These are phyloP conservation scores for Latheticus oryzae DNA, from an alignment of 2,888 invertebrate species.

Conservation along the genomic window DNA sequence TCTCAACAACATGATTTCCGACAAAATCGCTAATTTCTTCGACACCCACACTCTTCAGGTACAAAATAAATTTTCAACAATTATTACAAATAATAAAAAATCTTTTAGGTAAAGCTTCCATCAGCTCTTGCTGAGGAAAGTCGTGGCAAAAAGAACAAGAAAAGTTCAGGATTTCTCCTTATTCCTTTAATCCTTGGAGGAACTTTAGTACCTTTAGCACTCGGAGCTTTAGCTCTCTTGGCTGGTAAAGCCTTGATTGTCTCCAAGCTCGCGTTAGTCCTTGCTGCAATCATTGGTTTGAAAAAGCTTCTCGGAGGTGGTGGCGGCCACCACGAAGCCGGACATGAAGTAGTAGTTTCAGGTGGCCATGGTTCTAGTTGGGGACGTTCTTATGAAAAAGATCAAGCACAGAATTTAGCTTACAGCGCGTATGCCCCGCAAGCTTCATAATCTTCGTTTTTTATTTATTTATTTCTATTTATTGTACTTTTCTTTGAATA, in stretches of 20 bases:
- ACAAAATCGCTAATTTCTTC: constrained; percentile 80
- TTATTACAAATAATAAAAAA: constrained; percentile 3
- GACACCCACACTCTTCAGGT: constrained; percentile 84
- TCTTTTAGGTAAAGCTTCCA: constrained; percentile 74
- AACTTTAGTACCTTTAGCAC: constrained; percentile 83
- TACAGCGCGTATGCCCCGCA: constrained; percentile 67
- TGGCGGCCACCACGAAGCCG: constrained; percentile 70
- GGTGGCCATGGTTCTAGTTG: constrained; percentile 76
- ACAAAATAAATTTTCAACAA: constrained; percentile 45
- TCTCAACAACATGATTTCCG: constrained; percentile 79
- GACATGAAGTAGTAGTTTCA: constrained; percentile 77
- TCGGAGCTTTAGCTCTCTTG: constrained; percentile 83
- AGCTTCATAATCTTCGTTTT: constrained; percentile 40
- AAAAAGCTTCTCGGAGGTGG: constrained; percentile 81
- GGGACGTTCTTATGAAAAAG: constrained; percentile 72
- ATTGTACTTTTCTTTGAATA: constrained; percentile 32
- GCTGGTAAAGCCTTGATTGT: constrained; percentile 89
- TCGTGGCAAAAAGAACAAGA: constrained; percentile 78
- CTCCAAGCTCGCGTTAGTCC: constrained; percentile 83
- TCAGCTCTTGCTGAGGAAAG: constrained; percentile 71
- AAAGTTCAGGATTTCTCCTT: constrained; percentile 78
- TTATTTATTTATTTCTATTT: constrained; percentile 54
- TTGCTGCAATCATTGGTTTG: constrained; percentile 86
- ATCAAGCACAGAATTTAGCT: constrained; percentile 70
- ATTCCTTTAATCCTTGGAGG: constrained; percentile 85